Evolutionary conservation across 2,797 vertebrate species (phyloP).

Genomic region (Enteromius unitaeniatus): DNA sequence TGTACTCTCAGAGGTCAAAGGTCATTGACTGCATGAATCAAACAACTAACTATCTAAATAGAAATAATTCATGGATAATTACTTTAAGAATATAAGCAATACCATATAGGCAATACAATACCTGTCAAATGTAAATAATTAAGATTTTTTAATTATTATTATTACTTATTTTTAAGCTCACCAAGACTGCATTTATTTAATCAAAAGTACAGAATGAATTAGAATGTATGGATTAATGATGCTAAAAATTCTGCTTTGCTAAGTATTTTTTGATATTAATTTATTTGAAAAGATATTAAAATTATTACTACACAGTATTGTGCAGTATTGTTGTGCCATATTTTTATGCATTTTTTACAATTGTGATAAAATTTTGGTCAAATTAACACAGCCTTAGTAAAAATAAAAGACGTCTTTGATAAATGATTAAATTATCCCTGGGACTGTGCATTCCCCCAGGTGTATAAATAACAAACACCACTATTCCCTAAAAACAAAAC

Average conservation of each 20-base stretch:
- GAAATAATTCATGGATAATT: neutral
- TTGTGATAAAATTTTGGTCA: neutral
- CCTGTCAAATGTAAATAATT: neutral
- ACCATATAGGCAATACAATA: neutral
- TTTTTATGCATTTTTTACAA: neutral
- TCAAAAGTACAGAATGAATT: neutral
- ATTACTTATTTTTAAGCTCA: too few relatives aligned
- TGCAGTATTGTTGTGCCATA: too few relatives aligned
- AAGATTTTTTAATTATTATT: neutral
- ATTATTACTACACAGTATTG: too few relatives aligned
- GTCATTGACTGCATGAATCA: constrained; percentile 10
- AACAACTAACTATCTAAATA: constrained; percentile 2
- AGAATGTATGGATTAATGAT: neutral
- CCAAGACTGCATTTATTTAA: neutral
- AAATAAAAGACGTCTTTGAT: too few relatives aligned
- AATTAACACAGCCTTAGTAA: neutral
- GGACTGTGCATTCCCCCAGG: neutral
- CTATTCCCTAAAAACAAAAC: neutral
- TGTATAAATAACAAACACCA: neutral
- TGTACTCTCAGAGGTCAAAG: constrained; percentile 16
- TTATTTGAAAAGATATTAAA: too few relatives aligned
- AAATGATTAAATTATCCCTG: neutral
- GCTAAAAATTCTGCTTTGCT: neutral
- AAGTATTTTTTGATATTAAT: too few relatives aligned
- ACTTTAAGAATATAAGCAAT: too few relatives aligned